Percentiles rank a stretch among this genome's conserved stretches.
phyloP scores from a whole-genome alignment of 2,888 invertebrate genomes.

The Allolobophora icterica region DNA sequence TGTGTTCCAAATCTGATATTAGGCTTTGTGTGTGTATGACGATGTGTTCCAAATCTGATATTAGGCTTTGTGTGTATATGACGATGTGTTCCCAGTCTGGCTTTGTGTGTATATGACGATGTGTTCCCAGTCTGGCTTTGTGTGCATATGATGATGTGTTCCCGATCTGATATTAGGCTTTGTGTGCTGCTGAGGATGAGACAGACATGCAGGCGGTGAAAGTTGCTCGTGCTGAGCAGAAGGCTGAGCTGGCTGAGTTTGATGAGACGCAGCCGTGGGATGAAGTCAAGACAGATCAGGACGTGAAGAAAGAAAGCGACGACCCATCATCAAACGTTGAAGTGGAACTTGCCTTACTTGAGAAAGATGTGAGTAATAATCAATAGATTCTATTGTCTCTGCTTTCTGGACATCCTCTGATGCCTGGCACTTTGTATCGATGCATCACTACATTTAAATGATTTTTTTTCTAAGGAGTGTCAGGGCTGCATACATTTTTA shows the following conservation, averaged over 20 bases:
- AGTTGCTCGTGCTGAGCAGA: slow-evolving; percentile 85
- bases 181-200: slow-evolving; percentile 92
- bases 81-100: not conserved
- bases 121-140: no score
- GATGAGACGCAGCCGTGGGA: slow-evolving; percentile 91
- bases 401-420: not conserved
- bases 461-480: not conserved
- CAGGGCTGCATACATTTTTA: not conserved
- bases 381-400: not conserved
- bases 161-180: slow-evolving; percentile 68
- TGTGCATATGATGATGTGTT: not conserved
- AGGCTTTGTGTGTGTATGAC: no score
- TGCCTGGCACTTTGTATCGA: not conserved
- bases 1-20: no score
- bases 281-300: slow-evolving; percentile 64
- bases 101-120: not conserved
- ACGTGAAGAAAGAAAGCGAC: slow-evolving; percentile 64
- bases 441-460: no score
- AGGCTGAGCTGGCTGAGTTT: slow-evolving; percentile 81
- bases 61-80: no score
- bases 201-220: slow-evolving; percentile 89
- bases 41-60: no score
- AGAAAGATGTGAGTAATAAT: slow-evolving; percentile 62
- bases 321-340: slow-evolving; percentile 63
- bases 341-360: slow-evolving; percentile 64